These are phyloP conservation scores for Hypotaenidia okinawae DNA, from an alignment of 2,797 vertebrate genomes.

Conservation along the genomic window DNA sequence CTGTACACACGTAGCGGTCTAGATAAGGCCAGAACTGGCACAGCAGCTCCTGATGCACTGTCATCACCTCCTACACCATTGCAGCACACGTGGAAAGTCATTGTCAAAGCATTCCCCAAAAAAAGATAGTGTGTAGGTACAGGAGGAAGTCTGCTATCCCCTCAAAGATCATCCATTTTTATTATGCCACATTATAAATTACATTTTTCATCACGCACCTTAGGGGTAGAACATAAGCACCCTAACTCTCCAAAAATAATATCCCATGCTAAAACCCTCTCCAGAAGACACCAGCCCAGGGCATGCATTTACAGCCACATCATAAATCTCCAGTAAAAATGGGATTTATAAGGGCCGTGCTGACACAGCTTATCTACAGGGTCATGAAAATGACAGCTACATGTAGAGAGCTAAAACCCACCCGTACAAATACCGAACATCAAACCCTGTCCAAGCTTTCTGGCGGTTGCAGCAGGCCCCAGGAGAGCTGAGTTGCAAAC, in stretches of 20 bases:
- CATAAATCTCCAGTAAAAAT: slow-evolving; percentile 42
- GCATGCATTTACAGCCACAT: slow-evolving; percentile 1
- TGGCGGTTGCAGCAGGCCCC: background rate
- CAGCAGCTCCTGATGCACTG: background rate
- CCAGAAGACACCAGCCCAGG: background rate
- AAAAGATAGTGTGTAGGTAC: background rate
- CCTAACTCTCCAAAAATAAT: slow-evolving; percentile 8
- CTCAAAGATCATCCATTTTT: slow-evolving; percentile 13
- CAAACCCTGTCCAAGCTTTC: background rate
- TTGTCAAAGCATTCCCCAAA: background rate
- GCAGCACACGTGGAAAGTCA: accelerated
- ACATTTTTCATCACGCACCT: background rate
- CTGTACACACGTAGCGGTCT: accelerated
- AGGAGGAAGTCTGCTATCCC: background rate
- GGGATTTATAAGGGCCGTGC: slow-evolving; percentile 14
- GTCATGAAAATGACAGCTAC: accelerated
- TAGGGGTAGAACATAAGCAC: background rate
- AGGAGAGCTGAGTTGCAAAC: accelerated
- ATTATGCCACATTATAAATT: background rate
- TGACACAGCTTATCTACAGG: slow-evolving; percentile 18
- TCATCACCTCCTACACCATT: background rate
- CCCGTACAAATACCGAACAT: background rate
- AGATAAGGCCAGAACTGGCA: background rate
- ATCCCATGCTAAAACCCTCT: background rate
- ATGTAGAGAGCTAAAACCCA: background rate